Evolutionary conservation across 2,113 vertebrate genomes (phyloP).

Genomic region (Erpornis zantholeuca): DNA sequence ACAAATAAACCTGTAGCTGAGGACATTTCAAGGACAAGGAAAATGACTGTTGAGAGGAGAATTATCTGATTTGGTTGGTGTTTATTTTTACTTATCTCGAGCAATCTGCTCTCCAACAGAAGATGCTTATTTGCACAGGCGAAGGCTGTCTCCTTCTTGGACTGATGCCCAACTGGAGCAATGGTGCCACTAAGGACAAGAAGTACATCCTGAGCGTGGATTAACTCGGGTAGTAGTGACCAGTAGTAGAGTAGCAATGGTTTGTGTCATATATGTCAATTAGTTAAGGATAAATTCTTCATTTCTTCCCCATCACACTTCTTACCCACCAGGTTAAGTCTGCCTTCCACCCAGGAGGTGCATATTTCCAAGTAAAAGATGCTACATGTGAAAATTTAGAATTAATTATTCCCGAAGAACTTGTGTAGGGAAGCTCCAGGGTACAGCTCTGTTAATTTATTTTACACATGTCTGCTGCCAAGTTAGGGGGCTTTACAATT

Average conservation of each 20-base stretch:
- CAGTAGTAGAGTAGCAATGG: background rate
- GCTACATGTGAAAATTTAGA: background rate
- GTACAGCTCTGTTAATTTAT: background rate
- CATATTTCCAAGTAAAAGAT: background rate
- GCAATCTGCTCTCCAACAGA: constrained; percentile 40
- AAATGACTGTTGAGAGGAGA: background rate
- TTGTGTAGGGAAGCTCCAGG: background rate
- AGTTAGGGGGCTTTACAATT: background rate
- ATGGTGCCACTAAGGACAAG: background rate
- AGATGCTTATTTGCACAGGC: constrained; percentile 37
- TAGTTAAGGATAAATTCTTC: background rate
- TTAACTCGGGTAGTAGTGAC: background rate
- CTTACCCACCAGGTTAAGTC: background rate
- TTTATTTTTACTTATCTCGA: constrained; percentile 45
- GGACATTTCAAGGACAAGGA: constrained; percentile 42
- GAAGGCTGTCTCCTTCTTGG: constrained; percentile 20
- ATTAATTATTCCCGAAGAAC: background rate
- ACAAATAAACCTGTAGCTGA: background rate
- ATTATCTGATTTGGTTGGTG: background rate
- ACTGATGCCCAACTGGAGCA: background rate
- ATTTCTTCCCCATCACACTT: background rate
- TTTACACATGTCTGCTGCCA: background rate
- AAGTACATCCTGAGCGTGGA: background rate
- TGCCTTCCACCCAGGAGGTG: background rate
- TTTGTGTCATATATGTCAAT: background rate